Conservation (phyloP, 2,888 invertebrate genomes). For the Leucophenga maculata region DNA sequence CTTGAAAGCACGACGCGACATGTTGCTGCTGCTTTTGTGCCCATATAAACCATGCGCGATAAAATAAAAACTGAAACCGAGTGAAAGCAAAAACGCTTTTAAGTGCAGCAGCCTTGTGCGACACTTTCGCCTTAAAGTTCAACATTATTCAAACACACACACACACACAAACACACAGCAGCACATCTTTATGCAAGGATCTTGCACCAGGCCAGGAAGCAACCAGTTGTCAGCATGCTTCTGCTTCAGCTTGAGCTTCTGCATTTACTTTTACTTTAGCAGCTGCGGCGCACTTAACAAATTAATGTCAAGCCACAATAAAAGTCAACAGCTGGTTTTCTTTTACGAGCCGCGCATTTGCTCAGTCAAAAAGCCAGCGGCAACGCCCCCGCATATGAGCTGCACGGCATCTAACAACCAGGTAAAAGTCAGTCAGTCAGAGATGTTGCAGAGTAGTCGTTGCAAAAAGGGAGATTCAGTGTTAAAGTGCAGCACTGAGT, state of each 20-base stretch:
- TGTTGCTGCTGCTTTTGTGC: too few relatives aligned
- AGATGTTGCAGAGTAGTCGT: too few relatives aligned
- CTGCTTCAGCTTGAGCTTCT: neutral
- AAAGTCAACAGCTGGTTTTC: constrained; percentile 61
- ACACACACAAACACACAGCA: constrained; percentile 16
- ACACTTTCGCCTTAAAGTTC: constrained; percentile 12
- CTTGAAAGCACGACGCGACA: constrained; percentile 10
- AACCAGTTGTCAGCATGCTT: neutral
- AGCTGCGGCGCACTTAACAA: constrained; percentile 58
- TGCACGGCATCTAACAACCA: neutral
- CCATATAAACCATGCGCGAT: neutral
- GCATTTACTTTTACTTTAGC: constrained; percentile 22
- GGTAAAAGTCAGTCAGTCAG: constrained; percentile 38
- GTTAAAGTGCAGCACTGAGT: constrained; percentile 23
- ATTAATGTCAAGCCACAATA: constrained; percentile 65
- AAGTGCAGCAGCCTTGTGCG: constrained; percentile 10
- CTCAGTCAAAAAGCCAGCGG: too few relatives aligned
- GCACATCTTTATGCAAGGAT: neutral
- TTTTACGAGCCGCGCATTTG: constrained; percentile 3
- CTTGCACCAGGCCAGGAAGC: neutral
- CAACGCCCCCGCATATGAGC: too few relatives aligned
- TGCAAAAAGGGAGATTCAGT: too few relatives aligned
- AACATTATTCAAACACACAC: constrained; percentile 14
- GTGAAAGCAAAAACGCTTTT: neutral
- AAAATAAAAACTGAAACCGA: neutral